phyloP scores from a whole-genome alignment of 2,113 vertebrate genomes.

The Cyprinodon brontotheroides region DNA sequence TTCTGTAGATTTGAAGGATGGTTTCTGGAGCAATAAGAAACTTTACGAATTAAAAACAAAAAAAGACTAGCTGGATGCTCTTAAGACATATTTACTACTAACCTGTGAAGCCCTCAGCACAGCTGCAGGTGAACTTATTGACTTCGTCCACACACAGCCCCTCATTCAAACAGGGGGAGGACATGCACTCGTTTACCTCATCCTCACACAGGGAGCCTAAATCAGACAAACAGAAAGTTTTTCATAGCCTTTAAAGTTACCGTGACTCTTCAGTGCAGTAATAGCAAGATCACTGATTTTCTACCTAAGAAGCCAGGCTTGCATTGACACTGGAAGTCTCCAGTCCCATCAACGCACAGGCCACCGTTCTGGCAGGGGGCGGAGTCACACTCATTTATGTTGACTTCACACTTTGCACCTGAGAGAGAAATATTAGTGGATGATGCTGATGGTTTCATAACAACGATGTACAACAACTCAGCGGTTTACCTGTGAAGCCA shows the following conservation, averaged over 20 bases:
- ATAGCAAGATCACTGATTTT: neutral
- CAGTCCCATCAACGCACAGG: slow-evolving; percentile 86
- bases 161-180: slow-evolving; percentile 90
- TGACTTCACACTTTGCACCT: slow-evolving; percentile 95
- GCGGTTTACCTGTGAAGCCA: slow-evolving; percentile 79
- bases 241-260: neutral
- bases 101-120: slow-evolving; percentile 88
- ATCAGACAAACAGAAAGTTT: neutral
- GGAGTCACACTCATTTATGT: slow-evolving; percentile 92
- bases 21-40: neutral
- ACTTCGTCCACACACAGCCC: slow-evolving; percentile 87
- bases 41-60: neutral
- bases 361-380: slow-evolving; percentile 89
- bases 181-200: slow-evolving; percentile 91
- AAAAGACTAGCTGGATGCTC: neutral
- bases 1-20: neutral
- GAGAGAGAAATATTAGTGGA: slow-evolving; percentile 31
- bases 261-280: neutral
- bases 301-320: slow-evolving; percentile 89
- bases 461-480: neutral
- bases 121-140: slow-evolving; percentile 86
- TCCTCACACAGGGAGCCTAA: slow-evolving; percentile 88
- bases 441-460: neutral
- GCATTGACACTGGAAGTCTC: slow-evolving; percentile 89
- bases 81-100: slow-evolving; percentile 8